A percentile compares a stretch with the other conserved stretches of the same genome.
phyloP scores from a whole-genome alignment of 2,113 vertebrate species.

The Hydrolagus affinis region DNA sequence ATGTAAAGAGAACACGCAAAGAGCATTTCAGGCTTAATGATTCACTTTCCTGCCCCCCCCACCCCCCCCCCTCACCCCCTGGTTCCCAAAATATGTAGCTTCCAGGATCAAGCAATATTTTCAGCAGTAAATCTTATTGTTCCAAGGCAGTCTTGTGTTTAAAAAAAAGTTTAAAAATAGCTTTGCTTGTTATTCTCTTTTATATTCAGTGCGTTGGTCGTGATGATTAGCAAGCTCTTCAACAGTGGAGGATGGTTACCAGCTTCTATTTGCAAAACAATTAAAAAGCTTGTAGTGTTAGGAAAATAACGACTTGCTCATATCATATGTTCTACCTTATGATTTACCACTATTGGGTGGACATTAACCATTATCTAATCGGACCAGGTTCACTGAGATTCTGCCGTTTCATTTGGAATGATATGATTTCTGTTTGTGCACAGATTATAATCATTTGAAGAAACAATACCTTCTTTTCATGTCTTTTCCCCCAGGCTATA shows the following conservation, averaged over 20 bases:
- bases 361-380: conserved; percentile 11
- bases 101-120: background rate
- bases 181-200: background rate
- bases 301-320: conserved; percentile 1
- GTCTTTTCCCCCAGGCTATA: no score
- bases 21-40: background rate
- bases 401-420: conserved; percentile 2
- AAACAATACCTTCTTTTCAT: background rate
- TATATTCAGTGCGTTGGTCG: background rate
- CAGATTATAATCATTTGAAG: background rate
- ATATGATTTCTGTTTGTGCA: conserved; percentile 9
- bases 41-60: background rate
- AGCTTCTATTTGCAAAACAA: background rate
- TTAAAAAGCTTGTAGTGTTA: background rate
- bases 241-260: background rate
- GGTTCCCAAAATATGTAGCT: background rate
- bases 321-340: background rate
- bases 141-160: background rate
- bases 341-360: background rate
- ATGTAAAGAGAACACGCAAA: background rate
- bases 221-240: background rate
- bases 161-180: background rate
- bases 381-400: background rate
- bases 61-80: no score
- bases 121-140: background rate